Conservation (phyloP, 2,113 vertebrate genomes). For the Dicerorhinus sumatrensis region DNA sequence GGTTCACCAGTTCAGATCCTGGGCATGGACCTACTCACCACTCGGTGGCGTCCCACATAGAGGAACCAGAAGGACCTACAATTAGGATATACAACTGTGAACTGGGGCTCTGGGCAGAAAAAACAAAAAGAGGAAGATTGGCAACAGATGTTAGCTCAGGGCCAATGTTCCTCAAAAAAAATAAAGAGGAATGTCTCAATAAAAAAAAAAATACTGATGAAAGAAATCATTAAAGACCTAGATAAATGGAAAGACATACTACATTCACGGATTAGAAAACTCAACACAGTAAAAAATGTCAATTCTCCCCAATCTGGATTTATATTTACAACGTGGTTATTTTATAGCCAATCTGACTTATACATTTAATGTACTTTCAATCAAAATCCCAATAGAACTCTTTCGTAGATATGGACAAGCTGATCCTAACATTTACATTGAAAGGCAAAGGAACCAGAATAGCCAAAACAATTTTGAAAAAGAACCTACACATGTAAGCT, state of each 20-base stretch:
- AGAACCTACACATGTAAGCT: background rate
- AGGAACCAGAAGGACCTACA: no score
- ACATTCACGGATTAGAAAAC: background rate
- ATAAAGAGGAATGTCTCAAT: no score
- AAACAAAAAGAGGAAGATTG: no score
- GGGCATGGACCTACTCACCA: no score
- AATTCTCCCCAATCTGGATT: background rate
- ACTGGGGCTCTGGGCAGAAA: no score
- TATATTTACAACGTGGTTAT: background rate
- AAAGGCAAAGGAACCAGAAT: background rate
- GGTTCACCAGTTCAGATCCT: no score
- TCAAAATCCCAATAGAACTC: background rate
- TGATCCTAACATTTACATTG: background rate
- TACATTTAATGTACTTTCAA: background rate
- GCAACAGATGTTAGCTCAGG: no score
- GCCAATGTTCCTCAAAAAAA: no score
- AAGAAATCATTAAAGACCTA: background rate
- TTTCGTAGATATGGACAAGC: background rate
- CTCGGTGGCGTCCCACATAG: no score
- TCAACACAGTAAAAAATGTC: background rate
- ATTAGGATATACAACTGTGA: no score
- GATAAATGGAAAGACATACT: background rate
- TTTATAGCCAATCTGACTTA: background rate
- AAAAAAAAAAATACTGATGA: background rate
- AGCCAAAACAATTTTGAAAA: background rate